phyloP scores from a whole-genome alignment of 2,797 vertebrate species.

The Epinephelus coioides region DNA sequence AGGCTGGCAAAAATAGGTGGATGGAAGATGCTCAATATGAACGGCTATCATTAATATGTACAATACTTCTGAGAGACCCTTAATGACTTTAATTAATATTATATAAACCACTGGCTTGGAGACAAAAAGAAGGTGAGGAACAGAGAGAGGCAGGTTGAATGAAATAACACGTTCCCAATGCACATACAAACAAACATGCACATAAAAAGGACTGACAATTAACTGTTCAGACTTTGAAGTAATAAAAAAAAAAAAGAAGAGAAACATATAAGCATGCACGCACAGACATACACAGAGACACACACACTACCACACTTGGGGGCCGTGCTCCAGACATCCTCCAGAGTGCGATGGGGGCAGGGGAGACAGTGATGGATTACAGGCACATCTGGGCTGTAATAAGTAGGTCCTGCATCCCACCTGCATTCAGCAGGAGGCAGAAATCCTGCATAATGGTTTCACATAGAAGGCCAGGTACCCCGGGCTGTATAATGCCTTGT shows the following conservation, averaged over 20 bases:
- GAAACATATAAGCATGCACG: constrained; percentile 7
- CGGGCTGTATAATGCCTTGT: constrained; percentile 76
- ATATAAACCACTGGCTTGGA: constrained; percentile 35
- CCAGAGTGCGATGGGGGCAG: constrained; percentile 75
- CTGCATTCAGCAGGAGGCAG: constrained; percentile 83
- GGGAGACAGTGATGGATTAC: constrained; percentile 86
- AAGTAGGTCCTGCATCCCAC: constrained; percentile 85
- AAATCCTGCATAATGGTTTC: constrained; percentile 82
- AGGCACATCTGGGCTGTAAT: constrained; percentile 83
- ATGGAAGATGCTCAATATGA: constrained; percentile 51
- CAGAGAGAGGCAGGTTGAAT: constrained; percentile 7
- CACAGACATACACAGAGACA: constrained; percentile 36
- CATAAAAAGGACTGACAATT: constrained; percentile 26
- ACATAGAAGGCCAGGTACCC: constrained; percentile 76
- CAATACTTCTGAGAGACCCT: constrained; percentile 45
- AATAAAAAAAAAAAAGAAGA: constrained; percentile 2
- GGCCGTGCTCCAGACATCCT: constrained; percentile 77
- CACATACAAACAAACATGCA: constrained; percentile 3
- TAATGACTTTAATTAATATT: constrained; percentile 67
- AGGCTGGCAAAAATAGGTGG: constrained; percentile 48
- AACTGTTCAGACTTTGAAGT: not conserved
- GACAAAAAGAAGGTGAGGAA: constrained; percentile 22
- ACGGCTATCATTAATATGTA: constrained; percentile 60
- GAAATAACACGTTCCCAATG: constrained; percentile 6
- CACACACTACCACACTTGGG: constrained; percentile 46